A percentile compares a stretch with the other conserved stretches of the same genome.
Evolutionary conservation across 2,797 vertebrate species (phyloP).

Genomic region (Ceyx erithaca): DNA sequence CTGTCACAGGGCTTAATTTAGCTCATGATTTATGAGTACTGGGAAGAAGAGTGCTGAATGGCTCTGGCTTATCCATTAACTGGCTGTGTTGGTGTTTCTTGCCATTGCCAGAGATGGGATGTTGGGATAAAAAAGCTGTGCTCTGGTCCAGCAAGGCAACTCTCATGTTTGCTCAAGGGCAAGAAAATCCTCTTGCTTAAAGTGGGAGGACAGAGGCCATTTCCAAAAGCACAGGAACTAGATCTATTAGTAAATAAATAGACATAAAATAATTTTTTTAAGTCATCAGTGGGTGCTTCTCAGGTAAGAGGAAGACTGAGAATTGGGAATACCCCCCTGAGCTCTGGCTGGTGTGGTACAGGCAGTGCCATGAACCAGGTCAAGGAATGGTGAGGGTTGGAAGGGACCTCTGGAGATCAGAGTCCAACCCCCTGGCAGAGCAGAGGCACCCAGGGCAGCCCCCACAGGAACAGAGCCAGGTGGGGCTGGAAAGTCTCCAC

Average conservation of each 20-base stretch:
- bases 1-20: neutral
- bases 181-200: neutral
- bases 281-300: neutral
- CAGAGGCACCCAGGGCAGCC: too few relatives aligned
- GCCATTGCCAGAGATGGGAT: neutral
- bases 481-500: too few relatives aligned
- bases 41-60: neutral
- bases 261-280: neutral
- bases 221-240: neutral
- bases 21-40: neutral
- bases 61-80: neutral
- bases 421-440: too few relatives aligned
- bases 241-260: neutral
- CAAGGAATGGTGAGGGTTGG: too few relatives aligned
- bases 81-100: neutral
- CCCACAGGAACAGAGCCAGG: too few relatives aligned
- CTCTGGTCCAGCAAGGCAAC: neutral
- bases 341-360: neutral
- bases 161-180: neutral
- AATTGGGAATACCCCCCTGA: neutral
- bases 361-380: neutral
- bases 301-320: neutral
- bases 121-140: neutral
- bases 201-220: fast-evolving
- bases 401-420: too few relatives aligned